Conservation (phyloP, 2,113 vertebrate genomes). For the Platysternon megacephalum region DNA sequence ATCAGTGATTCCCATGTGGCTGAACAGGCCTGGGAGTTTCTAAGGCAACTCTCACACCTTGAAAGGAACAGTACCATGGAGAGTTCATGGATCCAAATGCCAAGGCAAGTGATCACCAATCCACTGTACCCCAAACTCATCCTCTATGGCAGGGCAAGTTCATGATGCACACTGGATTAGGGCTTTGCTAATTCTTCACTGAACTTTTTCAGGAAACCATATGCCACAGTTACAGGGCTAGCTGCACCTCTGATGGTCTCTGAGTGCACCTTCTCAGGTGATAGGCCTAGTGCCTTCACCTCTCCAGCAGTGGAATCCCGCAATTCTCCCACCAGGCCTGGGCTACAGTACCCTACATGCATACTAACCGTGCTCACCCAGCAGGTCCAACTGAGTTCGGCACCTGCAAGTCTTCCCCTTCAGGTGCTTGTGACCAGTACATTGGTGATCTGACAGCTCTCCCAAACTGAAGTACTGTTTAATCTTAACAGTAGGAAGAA, state of each 20-base stretch:
- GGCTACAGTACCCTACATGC: accelerated
- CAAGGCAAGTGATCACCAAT: not conserved
- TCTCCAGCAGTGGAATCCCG: not conserved
- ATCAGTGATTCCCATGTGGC: not conserved
- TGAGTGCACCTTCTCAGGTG: accelerated
- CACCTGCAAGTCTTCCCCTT: not conserved
- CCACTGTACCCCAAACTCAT: not conserved
- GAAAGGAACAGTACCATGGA: not conserved
- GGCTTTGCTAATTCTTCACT: not conserved
- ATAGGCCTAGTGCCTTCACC: accelerated
- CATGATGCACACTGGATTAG: not conserved
- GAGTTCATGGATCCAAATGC: not conserved
- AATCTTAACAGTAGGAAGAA: not conserved
- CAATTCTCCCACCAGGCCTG: not conserved
- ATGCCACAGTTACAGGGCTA: not conserved
- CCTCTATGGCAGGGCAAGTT: not conserved
- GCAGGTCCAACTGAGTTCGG: not conserved
- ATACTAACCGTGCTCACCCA: accelerated
- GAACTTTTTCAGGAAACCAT: not conserved
- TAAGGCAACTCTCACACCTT: not conserved
- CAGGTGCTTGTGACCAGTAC: not conserved
- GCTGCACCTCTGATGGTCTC: not conserved
- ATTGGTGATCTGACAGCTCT: not conserved
- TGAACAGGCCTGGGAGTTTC: not conserved
- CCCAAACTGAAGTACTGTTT: not conserved